Evolutionary conservation across 2,888 invertebrate species (phyloP).

Genomic region (Melanostoma scalare): DNA sequence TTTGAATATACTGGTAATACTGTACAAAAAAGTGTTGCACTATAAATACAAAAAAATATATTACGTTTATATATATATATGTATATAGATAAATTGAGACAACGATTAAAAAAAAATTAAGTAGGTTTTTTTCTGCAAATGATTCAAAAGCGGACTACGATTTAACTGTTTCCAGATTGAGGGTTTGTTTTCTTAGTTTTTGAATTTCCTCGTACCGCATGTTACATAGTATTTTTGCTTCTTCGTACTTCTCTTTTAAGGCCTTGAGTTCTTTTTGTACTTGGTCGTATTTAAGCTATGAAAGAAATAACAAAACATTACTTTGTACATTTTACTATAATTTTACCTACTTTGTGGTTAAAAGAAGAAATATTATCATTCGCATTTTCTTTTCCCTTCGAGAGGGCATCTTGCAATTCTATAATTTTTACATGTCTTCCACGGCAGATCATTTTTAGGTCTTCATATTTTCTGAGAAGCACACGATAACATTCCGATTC

Average conservation of each 20-base stretch:
- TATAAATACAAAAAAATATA: slow-evolving; percentile 39
- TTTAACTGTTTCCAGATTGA: slow-evolving; percentile 37
- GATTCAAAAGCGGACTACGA: not conserved
- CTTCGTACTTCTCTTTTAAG: slow-evolving; percentile 74
- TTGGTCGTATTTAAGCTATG: slow-evolving; percentile 72
- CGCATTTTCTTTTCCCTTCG: slow-evolving; percentile 58
- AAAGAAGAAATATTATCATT: slow-evolving; percentile 69
- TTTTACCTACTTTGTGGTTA: slow-evolving; percentile 31
- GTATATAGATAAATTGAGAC: slow-evolving; percentile 33
- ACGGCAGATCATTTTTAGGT: slow-evolving; percentile 77
- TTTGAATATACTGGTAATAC: slow-evolving; percentile 60
- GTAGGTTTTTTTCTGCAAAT: not conserved
- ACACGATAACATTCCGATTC: slow-evolving; percentile 70
- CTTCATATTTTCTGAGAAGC: slow-evolving; percentile 76
- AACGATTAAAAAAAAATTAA: slow-evolving; percentile 42
- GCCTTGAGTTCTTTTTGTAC: slow-evolving; percentile 73
- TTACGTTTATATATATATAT: slow-evolving; percentile 13
- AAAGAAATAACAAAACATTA: slow-evolving; percentile 32
- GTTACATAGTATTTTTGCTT: slow-evolving; percentile 73
- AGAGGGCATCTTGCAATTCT: slow-evolving; percentile 75
- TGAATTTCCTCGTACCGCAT: slow-evolving; percentile 71
- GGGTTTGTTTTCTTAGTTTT: slow-evolving; percentile 31
- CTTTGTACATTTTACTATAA: too few relatives aligned
- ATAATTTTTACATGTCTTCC: slow-evolving; percentile 76
- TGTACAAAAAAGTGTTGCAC: slow-evolving; percentile 64